Conservation (phyloP, 2,113 vertebrate genomes). For the Loxodonta africana region DNA sequence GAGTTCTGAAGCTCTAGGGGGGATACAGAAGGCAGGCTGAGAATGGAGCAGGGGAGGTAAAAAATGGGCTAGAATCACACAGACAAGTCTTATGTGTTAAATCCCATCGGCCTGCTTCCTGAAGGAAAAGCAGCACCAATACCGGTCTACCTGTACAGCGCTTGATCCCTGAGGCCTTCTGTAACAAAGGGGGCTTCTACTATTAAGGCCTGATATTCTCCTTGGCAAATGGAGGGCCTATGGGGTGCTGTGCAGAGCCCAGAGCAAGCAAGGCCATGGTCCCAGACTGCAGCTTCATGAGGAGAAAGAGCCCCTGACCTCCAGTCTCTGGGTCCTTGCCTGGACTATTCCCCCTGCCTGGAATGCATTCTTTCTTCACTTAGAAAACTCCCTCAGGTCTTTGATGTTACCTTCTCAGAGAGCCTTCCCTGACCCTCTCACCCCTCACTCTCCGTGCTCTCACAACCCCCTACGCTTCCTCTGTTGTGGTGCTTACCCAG, state of each 20-base stretch:
- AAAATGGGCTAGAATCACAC: background rate
- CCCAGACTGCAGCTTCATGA: background rate
- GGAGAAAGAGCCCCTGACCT: background rate
- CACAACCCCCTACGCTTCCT: background rate
- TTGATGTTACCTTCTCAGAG: background rate
- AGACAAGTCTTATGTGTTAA: background rate
- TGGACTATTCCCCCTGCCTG: background rate
- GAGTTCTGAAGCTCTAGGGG: background rate
- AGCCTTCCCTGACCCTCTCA: background rate
- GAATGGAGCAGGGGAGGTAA: background rate
- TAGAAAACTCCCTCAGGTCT: background rate
- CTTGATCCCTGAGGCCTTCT: background rate
- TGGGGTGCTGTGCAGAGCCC: background rate
- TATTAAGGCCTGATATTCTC: background rate
- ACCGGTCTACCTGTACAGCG: background rate
- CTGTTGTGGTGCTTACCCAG: background rate
- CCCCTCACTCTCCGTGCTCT: background rate
- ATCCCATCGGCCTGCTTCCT: background rate
- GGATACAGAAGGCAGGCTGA: background rate
- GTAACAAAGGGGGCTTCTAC: background rate
- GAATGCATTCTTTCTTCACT: background rate
- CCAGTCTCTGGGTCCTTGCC: background rate
- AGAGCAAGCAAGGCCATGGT: slow-evolving; percentile 5
- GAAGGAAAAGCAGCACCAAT: slow-evolving; percentile 22
- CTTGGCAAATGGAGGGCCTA: background rate